Conservation (phyloP, 2,888 invertebrate species). For the Cynaeus angustus region DNA sequence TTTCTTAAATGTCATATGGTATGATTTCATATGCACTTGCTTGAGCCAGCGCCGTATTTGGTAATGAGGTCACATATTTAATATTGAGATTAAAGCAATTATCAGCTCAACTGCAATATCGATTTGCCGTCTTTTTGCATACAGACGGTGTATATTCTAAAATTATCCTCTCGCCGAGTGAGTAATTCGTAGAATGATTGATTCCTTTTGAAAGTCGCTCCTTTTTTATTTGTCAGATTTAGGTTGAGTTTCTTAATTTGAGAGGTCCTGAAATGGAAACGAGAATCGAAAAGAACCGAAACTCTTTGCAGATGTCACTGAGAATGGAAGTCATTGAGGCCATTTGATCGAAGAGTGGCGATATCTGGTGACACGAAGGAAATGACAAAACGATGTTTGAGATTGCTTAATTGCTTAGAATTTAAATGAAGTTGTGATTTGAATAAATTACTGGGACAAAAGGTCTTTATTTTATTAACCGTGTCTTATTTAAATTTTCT, state of each 20-base stretch:
- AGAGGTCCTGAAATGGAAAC: constrained; percentile 21
- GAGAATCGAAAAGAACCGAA: background rate
- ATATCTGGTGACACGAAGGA: background rate
- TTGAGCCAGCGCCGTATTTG: constrained; percentile 53
- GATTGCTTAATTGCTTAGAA: background rate
- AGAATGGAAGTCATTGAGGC: background rate
- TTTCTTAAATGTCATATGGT: constrained; percentile 34
- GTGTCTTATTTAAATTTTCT: too few relatives aligned
- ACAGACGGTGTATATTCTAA: constrained; percentile 5
- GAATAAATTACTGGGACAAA: too few relatives aligned
- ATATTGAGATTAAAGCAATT: constrained; percentile 33
- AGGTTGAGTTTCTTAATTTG: background rate
- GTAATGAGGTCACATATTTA: constrained; percentile 57
- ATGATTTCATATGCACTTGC: constrained; percentile 54
- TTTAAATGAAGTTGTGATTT: too few relatives aligned
- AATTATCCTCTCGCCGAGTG: background rate
- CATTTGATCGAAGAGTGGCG: background rate
- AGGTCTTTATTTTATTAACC: too few relatives aligned
- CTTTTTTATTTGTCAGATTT: constrained; percentile 14
- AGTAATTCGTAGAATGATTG: constrained; percentile 2
- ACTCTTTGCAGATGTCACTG: background rate
- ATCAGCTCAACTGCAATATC: constrained; percentile 9
- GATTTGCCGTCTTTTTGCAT: constrained; percentile 5
- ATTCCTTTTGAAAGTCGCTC: constrained; percentile 7
- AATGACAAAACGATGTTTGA: background rate